phyloP scores from a whole-genome alignment of 2,888 invertebrate species.

The Papilio elwesi region DNA sequence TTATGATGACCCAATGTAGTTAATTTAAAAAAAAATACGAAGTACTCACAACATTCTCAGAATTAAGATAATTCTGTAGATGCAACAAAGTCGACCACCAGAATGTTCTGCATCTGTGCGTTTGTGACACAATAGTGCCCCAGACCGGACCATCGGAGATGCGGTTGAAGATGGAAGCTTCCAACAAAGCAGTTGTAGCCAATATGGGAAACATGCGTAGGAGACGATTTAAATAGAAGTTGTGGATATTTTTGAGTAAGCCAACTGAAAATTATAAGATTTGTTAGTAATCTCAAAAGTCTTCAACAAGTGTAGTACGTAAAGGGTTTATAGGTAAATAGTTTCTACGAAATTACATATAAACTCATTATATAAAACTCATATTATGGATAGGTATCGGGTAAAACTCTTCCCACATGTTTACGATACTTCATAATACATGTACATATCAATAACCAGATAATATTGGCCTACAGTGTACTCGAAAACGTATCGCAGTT shows the following conservation, averaged over 20 bases:
- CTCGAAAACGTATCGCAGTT: too few species aligned
- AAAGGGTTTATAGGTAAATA: too few species aligned
- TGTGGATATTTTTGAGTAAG: conserved; percentile 62
- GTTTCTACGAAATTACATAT: too few species aligned
- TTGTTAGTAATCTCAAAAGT: too few species aligned
- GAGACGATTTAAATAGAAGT: conserved; percentile 68
- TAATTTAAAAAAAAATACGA: neutral
- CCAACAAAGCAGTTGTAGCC: conserved; percentile 59
- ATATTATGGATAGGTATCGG: too few species aligned
- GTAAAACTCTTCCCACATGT: neutral
- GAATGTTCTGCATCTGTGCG: conserved; percentile 49
- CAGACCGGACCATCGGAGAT: conserved; percentile 65
- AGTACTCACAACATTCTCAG: conserved; percentile 41
- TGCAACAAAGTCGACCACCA: conserved; percentile 59
- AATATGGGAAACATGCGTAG: conserved; percentile 68
- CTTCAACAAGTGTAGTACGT: neutral
- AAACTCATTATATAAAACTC: too few species aligned
- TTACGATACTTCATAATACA: too few species aligned
- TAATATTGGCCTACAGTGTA: neutral
- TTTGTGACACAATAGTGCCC: conserved; percentile 48
- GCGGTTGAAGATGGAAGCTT: conserved; percentile 60
- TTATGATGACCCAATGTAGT: too few species aligned
- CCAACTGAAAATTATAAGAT: conserved; percentile 55
- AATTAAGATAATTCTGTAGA: conserved; percentile 52
- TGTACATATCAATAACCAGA: neutral